Base-by-base conservation (phyloP, 2,797 vertebrate genomes). In the Iguana delicatissima region DNA sequence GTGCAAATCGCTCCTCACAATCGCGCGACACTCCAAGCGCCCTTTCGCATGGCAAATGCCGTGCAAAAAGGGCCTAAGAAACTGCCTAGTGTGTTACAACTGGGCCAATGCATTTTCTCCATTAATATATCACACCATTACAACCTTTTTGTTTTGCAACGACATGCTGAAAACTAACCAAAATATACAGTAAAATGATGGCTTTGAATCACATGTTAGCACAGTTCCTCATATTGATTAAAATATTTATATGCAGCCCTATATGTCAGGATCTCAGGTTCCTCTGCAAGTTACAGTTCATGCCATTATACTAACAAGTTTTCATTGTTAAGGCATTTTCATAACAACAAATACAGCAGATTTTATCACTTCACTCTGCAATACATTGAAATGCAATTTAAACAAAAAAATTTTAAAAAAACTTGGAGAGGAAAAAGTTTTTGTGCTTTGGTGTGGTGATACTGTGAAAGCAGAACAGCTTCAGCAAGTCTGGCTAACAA, bases 401-500 rank as follows among this genome's bases (percentile, higher is more conserved):
- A 35, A 76, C 18, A 2, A 38, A 38, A n/a, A 10, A 46, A 46
- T 2, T 72, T 32, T 76, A 1, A 35, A 76, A 76, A 76, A 88
- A 85, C 0, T 52, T 20, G 6, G 79, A 79, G 18, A 55, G 5
- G 38, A 32, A 2, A 0, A 4, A 12, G 42, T 46, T 10, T 10
- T 52, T 16, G 4, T 79, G 24, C 32, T 52, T 35, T 50, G 62
- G 42, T 42, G 13, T 88, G 80, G 62, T 29, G 35, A 73, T 67
- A 57, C 20, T 38, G 46, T 62, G 42, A 64, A 32, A 42, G 5
- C 73, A 82, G 26, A 74, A 20, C 35, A 59, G 26, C 55, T 89
- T 74, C 55, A 74, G n/a, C 26, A 42, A 42, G 1, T 59, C 88
- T 46, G 55, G 81, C 4, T 81, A 88, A 84, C 35, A 90, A 81